Base-by-base conservation (phyloP, 2,888 invertebrate species). In the Calephelis perditalis region DNA sequence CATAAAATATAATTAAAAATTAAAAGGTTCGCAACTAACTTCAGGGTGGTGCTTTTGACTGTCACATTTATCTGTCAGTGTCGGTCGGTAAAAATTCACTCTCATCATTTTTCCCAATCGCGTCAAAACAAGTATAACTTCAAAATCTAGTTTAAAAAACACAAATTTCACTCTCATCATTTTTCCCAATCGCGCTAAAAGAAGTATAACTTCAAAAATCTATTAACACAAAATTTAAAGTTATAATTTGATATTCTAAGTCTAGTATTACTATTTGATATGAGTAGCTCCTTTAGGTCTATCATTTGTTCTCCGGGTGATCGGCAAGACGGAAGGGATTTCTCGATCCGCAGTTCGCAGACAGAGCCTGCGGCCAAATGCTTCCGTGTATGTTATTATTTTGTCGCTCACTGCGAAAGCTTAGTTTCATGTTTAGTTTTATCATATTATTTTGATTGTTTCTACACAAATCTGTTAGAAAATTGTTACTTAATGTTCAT, bases 361-460 rank as follows among this genome's bases (percentile, higher is more conserved):
- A 60, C 59, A 54, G 43, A 52, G 62, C 66, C 64, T 57, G 55
- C 35, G 63, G 66, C 65, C 11, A 7, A 60, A 61, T 59, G 67
- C 67, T 67, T 62, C 63, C 62, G 65, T 66, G 63, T 49, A 49
- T 67, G 61, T 67, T 67, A 67, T 68, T 66, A 66, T 67, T 67
- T 67, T 67, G 67, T 60, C 64, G 59, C 62, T 61, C 40, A 49
- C 40, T 37, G 15, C 59, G 63, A 58, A 45, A 58, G 26, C 61
- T 59, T 55, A 44, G 52, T 40, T 52, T 45, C 52, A 54, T 44
- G 37, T 55, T 26, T 26, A 26, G 26, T 26, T 54, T n/a, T 45
- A 35, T 35, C 8, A 11, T 43, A 15, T 40, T 40, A 56, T 59
- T 57, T 9, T 54, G 43, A 43, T 52, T 49, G 49, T 49, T 49